Evolutionary conservation across 2,113 vertebrate genomes (phyloP).

Genomic region (Thomomys bottae): DNA sequence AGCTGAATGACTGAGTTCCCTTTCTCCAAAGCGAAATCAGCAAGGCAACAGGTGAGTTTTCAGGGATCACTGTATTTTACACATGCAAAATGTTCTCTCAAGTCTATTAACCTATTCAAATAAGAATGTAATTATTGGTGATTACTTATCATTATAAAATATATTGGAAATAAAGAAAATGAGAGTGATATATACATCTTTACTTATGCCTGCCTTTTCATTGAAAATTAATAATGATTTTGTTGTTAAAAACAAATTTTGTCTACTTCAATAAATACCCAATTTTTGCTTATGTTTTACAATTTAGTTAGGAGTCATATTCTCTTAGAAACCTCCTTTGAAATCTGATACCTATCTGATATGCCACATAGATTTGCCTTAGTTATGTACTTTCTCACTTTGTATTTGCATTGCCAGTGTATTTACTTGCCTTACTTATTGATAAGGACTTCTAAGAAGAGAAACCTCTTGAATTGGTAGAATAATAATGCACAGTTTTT

Average conservation of each 20-base stretch:
- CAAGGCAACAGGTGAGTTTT: not conserved
- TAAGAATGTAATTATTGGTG: not conserved
- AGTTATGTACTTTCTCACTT: not conserved
- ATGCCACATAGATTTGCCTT: too few species aligned
- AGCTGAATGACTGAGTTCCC: not conserved
- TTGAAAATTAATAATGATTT: not conserved
- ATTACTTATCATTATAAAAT: not conserved
- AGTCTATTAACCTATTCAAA: not conserved
- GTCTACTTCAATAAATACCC: not conserved
- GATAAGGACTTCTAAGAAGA: not conserved
- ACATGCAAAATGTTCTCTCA: not conserved
- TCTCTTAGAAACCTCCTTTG: not conserved
- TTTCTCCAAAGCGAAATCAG: not conserved
- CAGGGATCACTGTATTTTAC: not conserved
- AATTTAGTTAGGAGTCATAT: not conserved
- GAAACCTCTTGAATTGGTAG: not conserved
- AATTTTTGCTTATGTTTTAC: not conserved
- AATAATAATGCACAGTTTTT: not conserved
- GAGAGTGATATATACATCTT: not conserved
- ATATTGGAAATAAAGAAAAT: not conserved
- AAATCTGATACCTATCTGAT: too few species aligned
- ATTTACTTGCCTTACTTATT: not conserved
- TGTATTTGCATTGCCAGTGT: not conserved
- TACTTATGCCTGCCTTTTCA: not conserved
- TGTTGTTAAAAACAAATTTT: not conserved